Evolutionary conservation across 2,888 invertebrate species (phyloP).

Genomic region (Coleophora flavipennella): DNA sequence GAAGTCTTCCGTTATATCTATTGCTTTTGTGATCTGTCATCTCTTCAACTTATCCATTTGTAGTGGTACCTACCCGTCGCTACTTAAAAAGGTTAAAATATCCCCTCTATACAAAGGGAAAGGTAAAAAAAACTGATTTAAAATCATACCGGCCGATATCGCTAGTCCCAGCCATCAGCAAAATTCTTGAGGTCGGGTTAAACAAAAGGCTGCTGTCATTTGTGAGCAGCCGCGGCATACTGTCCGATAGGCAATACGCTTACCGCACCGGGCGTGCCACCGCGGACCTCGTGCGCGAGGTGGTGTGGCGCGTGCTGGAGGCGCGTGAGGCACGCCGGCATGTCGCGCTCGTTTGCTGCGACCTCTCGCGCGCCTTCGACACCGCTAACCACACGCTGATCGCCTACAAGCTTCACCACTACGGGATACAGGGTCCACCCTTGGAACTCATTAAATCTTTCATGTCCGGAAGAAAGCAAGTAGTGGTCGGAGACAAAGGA

Average conservation of each 20-base stretch:
- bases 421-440: too few species aligned
- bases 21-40: not conserved
- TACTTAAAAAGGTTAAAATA: not conserved
- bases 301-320: slow-evolving; percentile 3
- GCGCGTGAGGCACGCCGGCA: slow-evolving; percentile 1
- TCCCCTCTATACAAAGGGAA: slow-evolving; percentile 1
- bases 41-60: not conserved
- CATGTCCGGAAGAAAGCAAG: too few species aligned
- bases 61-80: not conserved
- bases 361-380: too few species aligned
- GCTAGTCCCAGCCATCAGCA: not conserved
- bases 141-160: slow-evolving; percentile 2
- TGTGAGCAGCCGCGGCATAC: not conserved
- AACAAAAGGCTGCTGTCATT: not conserved
- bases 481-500: too few species aligned
- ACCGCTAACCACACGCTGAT: slow-evolving; percentile 1
- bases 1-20: not conserved
- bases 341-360: slow-evolving; percentile 2
- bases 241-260: slow-evolving; percentile 1
- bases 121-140: not conserved
- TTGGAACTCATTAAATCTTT: too few species aligned
- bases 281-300: slow-evolving; percentile 3
- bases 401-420: too few species aligned
- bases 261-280: slow-evolving; percentile 1
- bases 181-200: slow-evolving; percentile 1